These are phyloP conservation scores for Coecobrya sp. DNA, from an alignment of 2,888 invertebrate species.

Conservation along the genomic window DNA sequence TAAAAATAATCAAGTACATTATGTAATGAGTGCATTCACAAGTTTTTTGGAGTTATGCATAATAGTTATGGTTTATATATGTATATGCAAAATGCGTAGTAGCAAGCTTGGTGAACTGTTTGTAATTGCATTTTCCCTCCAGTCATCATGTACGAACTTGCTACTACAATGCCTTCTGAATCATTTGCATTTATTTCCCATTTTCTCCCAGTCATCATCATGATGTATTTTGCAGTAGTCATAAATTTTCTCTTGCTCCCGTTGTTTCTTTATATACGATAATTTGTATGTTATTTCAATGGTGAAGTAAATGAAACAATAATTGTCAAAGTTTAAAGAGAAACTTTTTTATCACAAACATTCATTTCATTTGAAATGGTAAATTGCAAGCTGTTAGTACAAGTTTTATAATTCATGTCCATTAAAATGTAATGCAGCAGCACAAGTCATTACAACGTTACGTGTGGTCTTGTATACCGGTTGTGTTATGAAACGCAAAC, in stretches of 20 bases:
- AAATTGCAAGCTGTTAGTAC: constrained; percentile 15
- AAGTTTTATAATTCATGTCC: not conserved
- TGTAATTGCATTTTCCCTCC: no score
- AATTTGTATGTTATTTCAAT: not conserved
- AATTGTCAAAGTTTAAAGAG: not conserved
- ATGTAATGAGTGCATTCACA: constrained; percentile 2
- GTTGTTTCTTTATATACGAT: not conserved
- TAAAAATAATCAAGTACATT: not conserved
- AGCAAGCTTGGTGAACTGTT: no score
- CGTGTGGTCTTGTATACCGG: not conserved
- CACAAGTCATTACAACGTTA: constrained; percentile 1
- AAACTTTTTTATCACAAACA: not conserved
- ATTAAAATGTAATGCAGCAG: not conserved
- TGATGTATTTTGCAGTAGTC: constrained; percentile 12
- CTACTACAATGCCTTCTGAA: not conserved
- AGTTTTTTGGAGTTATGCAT: not conserved
- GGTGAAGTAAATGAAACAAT: not conserved
- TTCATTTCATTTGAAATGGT: constrained; percentile 6
- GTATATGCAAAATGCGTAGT: no score
- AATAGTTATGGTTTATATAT: no score
- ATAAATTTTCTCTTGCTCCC: constrained; percentile 19
- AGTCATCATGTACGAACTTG: not conserved
- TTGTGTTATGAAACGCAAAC: not conserved
- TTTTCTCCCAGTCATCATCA: not conserved
- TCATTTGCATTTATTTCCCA: constrained; percentile 45